Evolutionary conservation across 23 tunicate species (phyloP), one percentile per base, ranked within the genome.

Genomic region (Aplidium turbinatum): DNA sequence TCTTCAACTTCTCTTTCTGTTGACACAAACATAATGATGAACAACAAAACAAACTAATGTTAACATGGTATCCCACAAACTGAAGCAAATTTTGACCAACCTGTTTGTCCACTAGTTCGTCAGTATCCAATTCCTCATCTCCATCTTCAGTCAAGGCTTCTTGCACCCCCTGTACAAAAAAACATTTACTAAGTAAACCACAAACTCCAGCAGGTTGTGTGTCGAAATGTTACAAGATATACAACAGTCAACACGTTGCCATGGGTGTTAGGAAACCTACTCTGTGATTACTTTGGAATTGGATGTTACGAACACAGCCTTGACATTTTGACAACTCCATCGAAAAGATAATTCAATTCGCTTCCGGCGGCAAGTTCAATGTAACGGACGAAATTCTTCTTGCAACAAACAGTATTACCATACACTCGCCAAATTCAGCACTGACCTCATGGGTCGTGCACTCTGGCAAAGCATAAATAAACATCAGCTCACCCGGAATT

Each of bases 1-100:
- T 55, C 24, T 72, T 78, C 54, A 89, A 18, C 57, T 71, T 78
- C 42, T 82, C 85, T 61, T 89, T 89, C 96, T 89, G 85, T 46
- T 55, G 30, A 34, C 35, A 23, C 57, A 35, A 47, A 23, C 31
- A 42, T 39, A 11, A 40, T 40, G 21, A 54, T 16, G 21, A 54
- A 24, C 4, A 25, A 22, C 11, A 24, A 16, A 24, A 71, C 62
- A 32, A 33, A 0, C 20, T 5, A 58, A 29, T 64, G n/a, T 29
- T 9, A 18, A 42, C 9, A 69, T 69, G 0, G 26, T 19, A 9
- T 0, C 26, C 21, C 18, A 0, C 11, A 18, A 47, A 69, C 27
- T 46, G 69, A 51, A 31, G 11, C 35, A 13, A 27, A n/a, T n/a
- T 25, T 11, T 54, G 22, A 16, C 22, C 24, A 54, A 89, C 96